phyloP scores from a whole-genome alignment of 2,113 vertebrate species.

The Podarcis raffonei region DNA sequence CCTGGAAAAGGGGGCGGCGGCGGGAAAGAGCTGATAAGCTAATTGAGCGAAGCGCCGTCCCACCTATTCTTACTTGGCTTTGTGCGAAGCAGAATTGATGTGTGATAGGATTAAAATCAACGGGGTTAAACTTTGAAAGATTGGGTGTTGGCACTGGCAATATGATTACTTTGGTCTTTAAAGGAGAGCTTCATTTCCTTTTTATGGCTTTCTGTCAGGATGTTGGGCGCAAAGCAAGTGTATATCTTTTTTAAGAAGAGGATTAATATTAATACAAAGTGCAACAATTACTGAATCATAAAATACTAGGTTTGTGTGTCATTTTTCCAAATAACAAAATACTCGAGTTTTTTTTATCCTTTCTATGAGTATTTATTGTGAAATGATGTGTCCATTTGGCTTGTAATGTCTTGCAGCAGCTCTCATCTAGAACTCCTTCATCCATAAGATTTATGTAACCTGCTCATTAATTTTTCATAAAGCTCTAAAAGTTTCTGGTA shows the following conservation, averaged over 20 bases:
- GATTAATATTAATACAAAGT: not conserved
- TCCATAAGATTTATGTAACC: slow-evolving; percentile 64
- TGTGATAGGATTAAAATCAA: not conserved
- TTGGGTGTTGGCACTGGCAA: not conserved
- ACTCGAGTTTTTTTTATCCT: not conserved
- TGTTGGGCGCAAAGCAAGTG: not conserved
- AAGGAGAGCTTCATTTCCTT: not conserved
- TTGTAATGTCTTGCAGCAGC: slow-evolving; percentile 23
- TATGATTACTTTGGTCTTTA: not conserved
- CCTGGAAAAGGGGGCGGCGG: not conserved
- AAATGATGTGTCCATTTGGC: slow-evolving; percentile 16
- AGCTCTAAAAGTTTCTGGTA: slow-evolving; percentile 40
- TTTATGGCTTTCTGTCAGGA: not conserved
- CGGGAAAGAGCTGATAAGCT: not conserved
- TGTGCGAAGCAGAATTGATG: not conserved
- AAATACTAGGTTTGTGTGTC: not conserved
- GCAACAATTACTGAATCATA: slow-evolving; percentile 8
- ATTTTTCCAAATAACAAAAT: not conserved
- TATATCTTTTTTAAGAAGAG: not conserved
- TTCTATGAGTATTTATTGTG: not conserved
- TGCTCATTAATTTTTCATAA: slow-evolving; percentile 61
- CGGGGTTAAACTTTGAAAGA: not conserved
- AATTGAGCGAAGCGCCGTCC: not conserved
- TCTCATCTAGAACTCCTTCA: slow-evolving; percentile 42
- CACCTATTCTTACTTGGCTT: not conserved